These are phyloP conservation scores for Catagonus wagneri DNA, from an alignment of 2,113 vertebrate species.

Conservation along the genomic window DNA sequence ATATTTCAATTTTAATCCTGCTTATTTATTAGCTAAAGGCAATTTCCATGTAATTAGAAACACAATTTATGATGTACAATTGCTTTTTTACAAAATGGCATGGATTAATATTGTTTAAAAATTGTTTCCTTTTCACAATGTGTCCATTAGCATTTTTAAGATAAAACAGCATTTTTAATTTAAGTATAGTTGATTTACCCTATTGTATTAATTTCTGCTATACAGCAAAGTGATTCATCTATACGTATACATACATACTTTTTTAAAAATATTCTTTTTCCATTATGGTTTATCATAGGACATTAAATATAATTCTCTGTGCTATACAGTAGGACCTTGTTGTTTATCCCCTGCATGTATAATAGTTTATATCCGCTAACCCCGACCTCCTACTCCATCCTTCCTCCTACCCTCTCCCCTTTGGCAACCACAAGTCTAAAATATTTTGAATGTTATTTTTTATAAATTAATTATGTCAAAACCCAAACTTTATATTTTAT, in stretches of 20 bases:
- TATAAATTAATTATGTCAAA: conserved; percentile 20
- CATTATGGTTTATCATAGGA: no score
- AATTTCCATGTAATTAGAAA: conserved; percentile 84
- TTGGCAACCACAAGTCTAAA: neutral
- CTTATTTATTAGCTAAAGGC: conserved; percentile 80
- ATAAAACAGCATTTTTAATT: conserved; percentile 11
- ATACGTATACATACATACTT: no score
- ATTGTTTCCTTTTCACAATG: conserved; percentile 20
- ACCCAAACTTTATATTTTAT: neutral
- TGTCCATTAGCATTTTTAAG: conserved; percentile 1
- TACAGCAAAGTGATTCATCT: no score
- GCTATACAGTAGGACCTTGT: no score
- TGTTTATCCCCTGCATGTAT: no score
- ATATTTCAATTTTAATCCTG: conserved; percentile 76
- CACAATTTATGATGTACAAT: conserved; percentile 70
- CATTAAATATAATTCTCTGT: no score
- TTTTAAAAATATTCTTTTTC: no score
- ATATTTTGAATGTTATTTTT: neutral
- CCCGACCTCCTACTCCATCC: no score
- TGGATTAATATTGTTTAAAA: conserved; percentile 77
- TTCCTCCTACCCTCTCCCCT: no score
- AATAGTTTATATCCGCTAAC: no score
- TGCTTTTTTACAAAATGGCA: conserved; percentile 73
- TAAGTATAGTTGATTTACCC: no score
- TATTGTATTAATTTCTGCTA: no score